Evolutionary conservation across 2,113 vertebrate genomes (phyloP).

Genomic region (Gallinago media): DNA sequence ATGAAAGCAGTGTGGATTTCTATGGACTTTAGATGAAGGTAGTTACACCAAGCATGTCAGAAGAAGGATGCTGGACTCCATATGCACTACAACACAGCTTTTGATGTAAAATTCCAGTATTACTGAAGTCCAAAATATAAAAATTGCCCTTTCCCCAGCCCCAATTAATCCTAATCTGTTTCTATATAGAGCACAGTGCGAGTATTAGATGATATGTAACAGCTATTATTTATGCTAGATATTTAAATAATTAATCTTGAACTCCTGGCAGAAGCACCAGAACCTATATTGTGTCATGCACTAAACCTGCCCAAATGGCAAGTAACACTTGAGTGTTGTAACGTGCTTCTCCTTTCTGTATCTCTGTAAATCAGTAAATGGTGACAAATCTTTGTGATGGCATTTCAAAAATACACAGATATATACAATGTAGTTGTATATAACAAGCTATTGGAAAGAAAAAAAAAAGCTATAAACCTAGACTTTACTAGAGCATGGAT

Average conservation of each 20-base stretch:
- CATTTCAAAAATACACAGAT: background rate
- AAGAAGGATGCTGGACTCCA: background rate
- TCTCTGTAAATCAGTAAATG: background rate
- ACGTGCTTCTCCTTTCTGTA: background rate
- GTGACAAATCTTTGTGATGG: background rate
- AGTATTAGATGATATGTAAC: background rate
- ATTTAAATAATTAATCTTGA: background rate
- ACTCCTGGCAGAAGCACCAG: background rate
- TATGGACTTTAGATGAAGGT: background rate
- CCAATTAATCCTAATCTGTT: background rate
- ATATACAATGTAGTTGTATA: too few species aligned
- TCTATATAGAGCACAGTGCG: background rate
- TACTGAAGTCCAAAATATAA: background rate
- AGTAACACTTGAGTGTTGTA: background rate
- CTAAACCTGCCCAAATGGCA: background rate
- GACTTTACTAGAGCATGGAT: background rate
- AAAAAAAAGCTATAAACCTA: background rate
- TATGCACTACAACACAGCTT: background rate
- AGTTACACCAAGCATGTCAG: fast-evolving
- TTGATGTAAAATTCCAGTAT: background rate
- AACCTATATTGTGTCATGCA: background rate
- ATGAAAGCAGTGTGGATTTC: background rate
- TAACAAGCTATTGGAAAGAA: background rate
- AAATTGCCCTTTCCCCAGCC: background rate
- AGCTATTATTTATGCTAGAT: background rate